Evolutionary conservation across 2,113 vertebrate genomes (phyloP), one percentile per base, ranked within the genome.

Genomic region (Spilogale gracilis): DNA sequence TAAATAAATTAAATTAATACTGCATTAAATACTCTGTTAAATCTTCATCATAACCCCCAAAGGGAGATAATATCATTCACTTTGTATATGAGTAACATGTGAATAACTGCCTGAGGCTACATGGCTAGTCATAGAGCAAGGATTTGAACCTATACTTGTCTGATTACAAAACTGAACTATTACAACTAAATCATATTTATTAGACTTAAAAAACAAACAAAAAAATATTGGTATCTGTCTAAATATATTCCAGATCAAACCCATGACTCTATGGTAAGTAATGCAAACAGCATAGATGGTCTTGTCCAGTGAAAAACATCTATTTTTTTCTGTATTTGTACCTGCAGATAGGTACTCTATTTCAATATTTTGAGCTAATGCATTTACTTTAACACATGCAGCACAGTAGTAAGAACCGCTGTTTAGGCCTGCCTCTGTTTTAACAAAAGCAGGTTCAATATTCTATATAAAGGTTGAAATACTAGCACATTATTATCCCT

Each of bases 401-500:
- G 43, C 27, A 69, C 50, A 74, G 20, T 92, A 58, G 45, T 45
- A 93, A 95, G 86, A 97, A 79, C 91, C 82, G 92, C 96, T 95
- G 89, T 65, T 97, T 95, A 91, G 82, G 30, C 71, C 87, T 92
- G 38, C 90, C 83, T 95, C 50, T 85, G 54, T 87, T 90, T 97
- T 89, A 95, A 92, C 94, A 63, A 93, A 97, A 97, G 43, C 54
- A 97, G 48, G 54, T 67, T 96, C 74, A 87, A 23, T 96, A 87
- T 93, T 97, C 71, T 94, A 74, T 93, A 16, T 60, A 93, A 96
- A 90, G 88, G 65, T 96, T n/a, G 1, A 93, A 97, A 96, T 92
- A 80, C 78, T 91, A 95, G 43, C 79, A 95, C 78, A 91, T 87
- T 96, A 92, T 98, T 96, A 93, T 94, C 82, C 58, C 63, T 95